These are phyloP conservation scores for Verasper variegatus DNA, from an alignment of 2,113 vertebrate genomes.

Conservation along the genomic window DNA sequence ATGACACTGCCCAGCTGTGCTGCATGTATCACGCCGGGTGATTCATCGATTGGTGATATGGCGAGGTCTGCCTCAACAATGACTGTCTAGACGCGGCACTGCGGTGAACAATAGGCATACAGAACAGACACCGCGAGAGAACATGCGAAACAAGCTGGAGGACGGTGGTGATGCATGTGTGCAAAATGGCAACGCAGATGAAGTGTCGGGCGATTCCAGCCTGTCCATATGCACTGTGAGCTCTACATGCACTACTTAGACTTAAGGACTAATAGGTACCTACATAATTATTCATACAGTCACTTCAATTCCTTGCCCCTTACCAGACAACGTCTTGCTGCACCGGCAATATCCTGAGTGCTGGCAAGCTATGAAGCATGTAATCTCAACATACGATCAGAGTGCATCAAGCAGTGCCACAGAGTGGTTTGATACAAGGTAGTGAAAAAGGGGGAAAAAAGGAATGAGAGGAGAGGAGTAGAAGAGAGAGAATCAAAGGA, in stretches of 20 bases:
- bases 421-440: not conserved
- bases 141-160: conserved; percentile 17
- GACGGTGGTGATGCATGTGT: conserved; percentile 24
- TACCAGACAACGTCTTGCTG: conserved; percentile 37
- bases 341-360: conserved; percentile 24
- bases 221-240: not conserved
- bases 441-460: not conserved
- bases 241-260: conserved; percentile 9
- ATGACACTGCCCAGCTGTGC: conserved; percentile 54
- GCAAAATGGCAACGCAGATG: not conserved
- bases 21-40: conserved; percentile 53
- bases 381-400: conserved; percentile 32
- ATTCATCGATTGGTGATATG: conserved; percentile 73
- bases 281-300: conserved; percentile 59
- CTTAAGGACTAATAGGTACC: conserved; percentile 35
- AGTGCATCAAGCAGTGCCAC: not conserved
- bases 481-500: conserved; percentile 4
- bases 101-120: conserved; percentile 40
- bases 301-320: conserved; percentile 36
- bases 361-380: conserved; percentile 30
- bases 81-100: conserved; percentile 64
- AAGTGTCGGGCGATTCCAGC: not conserved
- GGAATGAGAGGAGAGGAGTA: not conserved
- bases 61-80: conserved; percentile 46
- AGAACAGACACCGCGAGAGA: conserved; percentile 1